A percentile compares a stretch with the other conserved stretches of the same genome.
Evolutionary conservation across 2,113 vertebrate genomes (phyloP).

Genomic region (Tautogolabrus adspersus): DNA sequence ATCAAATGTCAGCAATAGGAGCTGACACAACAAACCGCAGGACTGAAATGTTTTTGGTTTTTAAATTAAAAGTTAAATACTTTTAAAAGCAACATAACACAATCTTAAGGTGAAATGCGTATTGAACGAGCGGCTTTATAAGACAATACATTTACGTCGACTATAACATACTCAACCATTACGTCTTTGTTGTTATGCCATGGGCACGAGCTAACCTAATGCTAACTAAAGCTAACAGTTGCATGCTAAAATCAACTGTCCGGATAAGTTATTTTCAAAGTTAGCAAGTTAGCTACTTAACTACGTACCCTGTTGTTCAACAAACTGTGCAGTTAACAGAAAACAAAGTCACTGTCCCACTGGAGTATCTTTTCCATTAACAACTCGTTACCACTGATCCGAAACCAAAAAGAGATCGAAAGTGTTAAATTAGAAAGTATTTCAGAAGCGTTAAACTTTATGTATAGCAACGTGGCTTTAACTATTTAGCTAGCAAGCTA

Average conservation of each 20-base stretch:
- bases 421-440: no score
- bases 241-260: not conserved
- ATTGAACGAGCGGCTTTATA: no score
- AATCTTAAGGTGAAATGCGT: no score
- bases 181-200: slow-evolving; percentile 18
- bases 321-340: no score
- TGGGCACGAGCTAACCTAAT: not conserved
- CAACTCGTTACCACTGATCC: no score
- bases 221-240: slow-evolving; percentile 8
- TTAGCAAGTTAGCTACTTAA: not conserved
- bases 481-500: slow-evolving; percentile 12
- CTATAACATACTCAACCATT: no score
- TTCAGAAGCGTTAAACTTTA: slow-evolving; percentile 19
- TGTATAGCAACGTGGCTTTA: slow-evolving; percentile 50
- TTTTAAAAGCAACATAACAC: no score
- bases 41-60: not conserved
- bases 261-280: slow-evolving; percentile 2
- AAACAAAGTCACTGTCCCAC: no score
- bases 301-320: not conserved
- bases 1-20: not conserved
- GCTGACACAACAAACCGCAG: not conserved
- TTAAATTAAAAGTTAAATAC: not conserved
- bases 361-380: no score
- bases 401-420: no score
- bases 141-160: no score